phyloP scores from a whole-genome alignment of 2,888 invertebrate species.

The Alcis repandata region DNA sequence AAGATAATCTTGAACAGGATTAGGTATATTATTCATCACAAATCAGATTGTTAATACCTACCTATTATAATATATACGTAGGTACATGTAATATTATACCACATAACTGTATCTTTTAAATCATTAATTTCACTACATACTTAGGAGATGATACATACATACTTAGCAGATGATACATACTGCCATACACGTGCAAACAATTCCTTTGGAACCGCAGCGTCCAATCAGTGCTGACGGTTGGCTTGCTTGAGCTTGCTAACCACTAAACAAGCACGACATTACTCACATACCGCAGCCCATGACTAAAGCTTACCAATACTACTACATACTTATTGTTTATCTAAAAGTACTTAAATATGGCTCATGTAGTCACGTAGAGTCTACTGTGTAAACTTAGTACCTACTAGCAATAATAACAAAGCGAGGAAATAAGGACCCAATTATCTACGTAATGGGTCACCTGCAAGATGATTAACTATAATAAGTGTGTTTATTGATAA shows the following conservation, averaged over 20 bases:
- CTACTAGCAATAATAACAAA: conserved; percentile 14
- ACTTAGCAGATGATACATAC: conserved; percentile 12
- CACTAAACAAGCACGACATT: conserved; percentile 60
- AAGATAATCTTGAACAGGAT: neutral
- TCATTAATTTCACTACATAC: neutral
- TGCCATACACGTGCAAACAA: conserved; percentile 46
- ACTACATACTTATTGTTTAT: neutral
- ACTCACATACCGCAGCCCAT: conserved; percentile 49
- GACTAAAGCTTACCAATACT: conserved; percentile 47
- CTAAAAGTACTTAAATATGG: neutral
- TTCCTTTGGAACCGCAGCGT: conserved; percentile 47
- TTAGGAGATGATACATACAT: neutral
- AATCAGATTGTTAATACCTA: no score
- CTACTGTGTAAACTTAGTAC: neutral
- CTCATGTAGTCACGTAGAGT: neutral
- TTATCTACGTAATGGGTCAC: neutral
- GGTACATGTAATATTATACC: no score
- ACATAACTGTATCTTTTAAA: conserved; percentile 1
- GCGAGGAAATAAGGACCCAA: neutral
- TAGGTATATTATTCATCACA: neutral
- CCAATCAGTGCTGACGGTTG: conserved; percentile 58
- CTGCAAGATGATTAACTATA: no score
- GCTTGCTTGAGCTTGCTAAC: conserved; percentile 48
- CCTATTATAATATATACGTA: no score
- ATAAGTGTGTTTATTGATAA: no score